Base-by-base conservation (phyloP, 2,113 vertebrate genomes). In the Promerops cafer region DNA sequence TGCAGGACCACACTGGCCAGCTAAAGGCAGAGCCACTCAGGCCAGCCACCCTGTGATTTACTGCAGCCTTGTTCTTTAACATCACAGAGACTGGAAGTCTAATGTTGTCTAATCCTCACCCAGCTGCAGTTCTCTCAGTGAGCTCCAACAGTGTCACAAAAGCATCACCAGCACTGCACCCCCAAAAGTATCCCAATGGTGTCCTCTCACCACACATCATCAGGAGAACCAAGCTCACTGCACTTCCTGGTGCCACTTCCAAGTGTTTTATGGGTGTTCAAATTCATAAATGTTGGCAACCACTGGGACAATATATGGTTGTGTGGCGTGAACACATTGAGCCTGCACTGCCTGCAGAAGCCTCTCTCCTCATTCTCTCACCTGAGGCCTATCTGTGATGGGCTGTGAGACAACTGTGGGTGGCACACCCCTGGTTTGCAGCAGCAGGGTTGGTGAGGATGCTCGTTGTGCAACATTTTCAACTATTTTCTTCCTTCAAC, bases 401-500 rank as follows among this genome's bases (percentile, higher is more conserved):
- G 88, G 93, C 92, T 86, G 65, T 28, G 80, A 68, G 69, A 12
- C 16, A 15, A 4, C 90, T 63, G 93, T 83, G 92, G 90, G 90
- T 86, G 85, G 78, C 64, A 37, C 27, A 63, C 10, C 66, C 74
- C 64, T 91, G 87, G 8, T 33, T 52, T 44, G 66, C 87, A 91
- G 95, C 81, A 91, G 84, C 75, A 59, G 77, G 57, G 57, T 15
- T 90, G 89, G 82, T 65, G 82, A 70, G 22, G 57, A 74, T 88
- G 89, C 79, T 95, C 60, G 16, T 33, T 66, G 68, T 91, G 82
- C 90, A 66, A 35, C 68, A 33, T 70, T 88, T 95, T 93, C 87
- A 80, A 91, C 52, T 2, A 28, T 57, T 94, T 95, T 89, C 89
- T 81, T 95, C 54, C 90, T 83, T 87, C 89, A 90, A 60, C 83